Conservation (phyloP, 2,888 invertebrate species). For the Caenorhabditis sp. region DNA sequence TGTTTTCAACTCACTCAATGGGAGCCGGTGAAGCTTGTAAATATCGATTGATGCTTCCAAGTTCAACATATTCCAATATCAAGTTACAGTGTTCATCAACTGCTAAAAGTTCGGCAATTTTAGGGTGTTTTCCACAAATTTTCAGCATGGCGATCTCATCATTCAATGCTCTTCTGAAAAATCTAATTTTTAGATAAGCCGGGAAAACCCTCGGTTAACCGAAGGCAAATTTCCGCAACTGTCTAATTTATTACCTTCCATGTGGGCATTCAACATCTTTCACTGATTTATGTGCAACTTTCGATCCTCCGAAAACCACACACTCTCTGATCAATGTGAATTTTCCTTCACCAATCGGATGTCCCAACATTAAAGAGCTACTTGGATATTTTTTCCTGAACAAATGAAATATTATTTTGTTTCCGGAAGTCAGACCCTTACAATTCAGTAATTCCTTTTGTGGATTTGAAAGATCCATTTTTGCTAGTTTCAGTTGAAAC, state of each 20-base stretch:
- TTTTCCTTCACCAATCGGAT: constrained; percentile 62
- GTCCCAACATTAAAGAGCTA: constrained; percentile 39
- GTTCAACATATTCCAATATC: constrained; percentile 48
- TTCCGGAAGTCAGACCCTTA: constrained; percentile 14
- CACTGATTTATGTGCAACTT: constrained; percentile 47
- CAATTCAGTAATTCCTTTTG: neutral
- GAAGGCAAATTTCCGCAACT: neutral
- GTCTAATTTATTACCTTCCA: constrained; percentile 25
- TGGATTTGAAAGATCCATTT: constrained; percentile 23
- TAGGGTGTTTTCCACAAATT: constrained; percentile 47
- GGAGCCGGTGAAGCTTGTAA: constrained; percentile 32
- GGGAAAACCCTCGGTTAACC: too few species aligned
- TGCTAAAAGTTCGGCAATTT: constrained; percentile 43
- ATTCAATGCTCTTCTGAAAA: constrained; percentile 51
- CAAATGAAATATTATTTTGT: neutral
- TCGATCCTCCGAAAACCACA: constrained; percentile 35
- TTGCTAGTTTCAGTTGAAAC: constrained; percentile 29
- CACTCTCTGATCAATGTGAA: constrained; percentile 60
- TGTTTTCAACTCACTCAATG: constrained; percentile 26
- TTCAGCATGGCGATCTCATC: constrained; percentile 54
- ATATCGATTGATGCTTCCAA: constrained; percentile 45
- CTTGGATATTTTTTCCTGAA: constrained; percentile 34
- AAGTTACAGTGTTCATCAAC: constrained; percentile 51
- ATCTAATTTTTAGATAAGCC: too few species aligned
- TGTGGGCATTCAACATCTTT: constrained; percentile 49